Conservation (phyloP, 2,888 invertebrate species). For the Cheilosia vernalis region DNA sequence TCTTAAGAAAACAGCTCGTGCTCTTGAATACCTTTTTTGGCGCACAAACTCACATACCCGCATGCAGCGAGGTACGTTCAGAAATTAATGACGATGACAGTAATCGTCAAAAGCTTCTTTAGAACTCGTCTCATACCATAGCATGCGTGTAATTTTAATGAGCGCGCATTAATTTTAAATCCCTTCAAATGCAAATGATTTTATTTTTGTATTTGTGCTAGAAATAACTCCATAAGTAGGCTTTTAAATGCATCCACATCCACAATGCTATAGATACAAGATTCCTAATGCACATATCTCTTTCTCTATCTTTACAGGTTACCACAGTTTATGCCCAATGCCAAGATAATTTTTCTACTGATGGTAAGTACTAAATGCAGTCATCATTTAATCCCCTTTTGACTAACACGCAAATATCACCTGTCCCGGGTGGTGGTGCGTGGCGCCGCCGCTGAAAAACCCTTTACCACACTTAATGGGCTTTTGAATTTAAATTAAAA, state of each 20-base stretch:
- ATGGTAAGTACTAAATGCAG: conserved; percentile 86
- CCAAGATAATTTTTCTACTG: conserved; percentile 94
- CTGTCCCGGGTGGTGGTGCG: conserved; percentile 12
- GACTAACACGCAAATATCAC: neutral
- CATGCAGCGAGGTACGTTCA: neutral
- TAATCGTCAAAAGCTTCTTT: conserved; percentile 55
- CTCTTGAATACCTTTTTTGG: conserved; percentile 42
- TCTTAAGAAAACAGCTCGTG: conserved; percentile 36
- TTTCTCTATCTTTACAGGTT: conserved; percentile 85
- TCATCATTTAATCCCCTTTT: conserved; percentile 43
- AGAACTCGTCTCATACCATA: neutral
- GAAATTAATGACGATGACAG: conserved; percentile 42
- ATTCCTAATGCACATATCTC: neutral
- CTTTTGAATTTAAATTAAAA: conserved; percentile 51
- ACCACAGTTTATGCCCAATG: conserved; percentile 95
- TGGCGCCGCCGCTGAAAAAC: neutral
- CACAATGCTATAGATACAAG: conserved; percentile 8
- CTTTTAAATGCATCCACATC: conserved; percentile 12
- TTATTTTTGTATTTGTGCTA: neutral
- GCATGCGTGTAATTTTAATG: conserved; percentile 35
- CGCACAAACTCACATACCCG: conserved; percentile 13
- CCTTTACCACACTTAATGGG: conserved; percentile 26
- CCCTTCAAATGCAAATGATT: conserved; percentile 36
- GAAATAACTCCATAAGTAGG: conserved; percentile 15
- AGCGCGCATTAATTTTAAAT: conserved; percentile 18